A percentile compares a stretch with the other conserved stretches of the same genome.
Conservation (phyloP, 1,140 invertebrate genomes). For the Drosophila tristis region DNA sequence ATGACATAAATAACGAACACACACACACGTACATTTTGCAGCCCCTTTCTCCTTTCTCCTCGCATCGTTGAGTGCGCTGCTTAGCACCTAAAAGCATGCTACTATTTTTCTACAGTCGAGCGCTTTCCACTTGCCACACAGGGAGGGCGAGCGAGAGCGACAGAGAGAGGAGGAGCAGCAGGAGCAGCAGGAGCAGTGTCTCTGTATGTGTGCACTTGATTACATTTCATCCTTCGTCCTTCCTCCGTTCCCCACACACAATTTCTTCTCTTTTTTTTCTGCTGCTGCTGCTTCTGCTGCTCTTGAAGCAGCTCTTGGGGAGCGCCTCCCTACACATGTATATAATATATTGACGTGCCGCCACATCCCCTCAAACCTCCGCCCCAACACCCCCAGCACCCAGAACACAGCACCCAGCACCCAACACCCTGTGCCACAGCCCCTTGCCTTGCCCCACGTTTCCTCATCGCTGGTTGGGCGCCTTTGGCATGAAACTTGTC, state of each 20-base stretch:
- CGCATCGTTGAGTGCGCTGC: slow-evolving; percentile 57
- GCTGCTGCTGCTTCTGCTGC: background rate
- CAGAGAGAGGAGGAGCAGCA: background rate
- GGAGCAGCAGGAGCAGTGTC: background rate
- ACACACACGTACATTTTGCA: no score
- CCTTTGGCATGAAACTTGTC: slow-evolving; percentile 57
- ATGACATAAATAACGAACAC: slow-evolving; percentile 71
- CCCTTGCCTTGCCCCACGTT: slow-evolving; percentile 1
- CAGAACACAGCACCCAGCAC: background rate
- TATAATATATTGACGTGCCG: slow-evolving; percentile 54
- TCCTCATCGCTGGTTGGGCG: slow-evolving; percentile 54
- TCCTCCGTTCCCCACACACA: background rate
- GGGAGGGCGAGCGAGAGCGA: background rate
- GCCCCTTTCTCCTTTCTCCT: background rate
- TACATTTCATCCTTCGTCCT: slow-evolving; percentile 56
- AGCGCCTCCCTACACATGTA: slow-evolving; percentile 55
- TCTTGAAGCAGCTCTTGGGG: no score
- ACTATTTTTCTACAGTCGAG: slow-evolving; percentile 56
- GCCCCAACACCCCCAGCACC: background rate
- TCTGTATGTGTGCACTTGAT: slow-evolving; percentile 70
- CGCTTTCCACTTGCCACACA: slow-evolving; percentile 27
- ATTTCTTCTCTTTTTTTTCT: slow-evolving; percentile 19
- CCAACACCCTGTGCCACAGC: background rate
- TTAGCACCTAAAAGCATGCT: slow-evolving; percentile 82
- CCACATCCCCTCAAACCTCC: slow-evolving; percentile 5